Percentiles rank a stretch among this genome's conserved stretches.
Evolutionary conservation across 2,113 vertebrate species (phyloP).

Genomic region (Chaetodon trifascialis): DNA sequence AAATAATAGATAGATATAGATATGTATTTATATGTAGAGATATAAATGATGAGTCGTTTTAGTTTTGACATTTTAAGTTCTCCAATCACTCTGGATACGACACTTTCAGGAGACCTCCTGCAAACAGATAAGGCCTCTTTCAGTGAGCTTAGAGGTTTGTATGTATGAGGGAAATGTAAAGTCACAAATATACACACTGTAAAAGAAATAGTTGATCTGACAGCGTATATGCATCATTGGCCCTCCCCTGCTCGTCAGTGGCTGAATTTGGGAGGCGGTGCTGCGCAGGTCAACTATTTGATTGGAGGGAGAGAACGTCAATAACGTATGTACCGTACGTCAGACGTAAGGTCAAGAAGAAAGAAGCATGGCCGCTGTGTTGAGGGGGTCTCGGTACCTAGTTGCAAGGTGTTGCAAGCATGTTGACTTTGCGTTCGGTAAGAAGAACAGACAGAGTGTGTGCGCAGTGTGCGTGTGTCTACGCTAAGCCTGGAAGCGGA

Average conservation of each 20-base stretch:
- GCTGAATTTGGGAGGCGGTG: conserved; percentile 49
- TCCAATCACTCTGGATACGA: not conserved
- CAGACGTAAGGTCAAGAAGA: conserved; percentile 71
- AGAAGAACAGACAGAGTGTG: conserved; percentile 31
- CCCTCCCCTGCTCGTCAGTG: conserved; percentile 50
- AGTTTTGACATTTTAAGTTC: not conserved
- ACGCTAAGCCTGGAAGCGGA: not conserved
- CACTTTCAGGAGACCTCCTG: not conserved
- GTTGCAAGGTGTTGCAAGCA: conserved; percentile 75
- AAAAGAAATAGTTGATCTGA: not conserved
- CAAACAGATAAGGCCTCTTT: not conserved
- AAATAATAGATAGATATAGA: not conserved
- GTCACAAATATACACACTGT: not conserved
- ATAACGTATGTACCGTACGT: conserved; percentile 37
- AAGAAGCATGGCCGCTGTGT: conserved; percentile 86
- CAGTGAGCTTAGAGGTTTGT: not conserved
- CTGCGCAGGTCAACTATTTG: not conserved
- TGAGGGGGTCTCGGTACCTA: conserved; percentile 79
- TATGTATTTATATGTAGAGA: too few species aligned
- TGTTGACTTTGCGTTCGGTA: conserved; percentile 82
- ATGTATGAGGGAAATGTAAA: not conserved
- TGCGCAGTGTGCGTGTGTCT: not conserved
- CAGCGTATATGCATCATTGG: not conserved
- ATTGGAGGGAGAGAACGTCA: conserved; percentile 67
- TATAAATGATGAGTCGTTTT: not conserved